A percentile compares a stretch with the other conserved stretches of the same genome.
Conservation (phyloP, 2,113 vertebrate species). For the Microtus richardsoni region DNA sequence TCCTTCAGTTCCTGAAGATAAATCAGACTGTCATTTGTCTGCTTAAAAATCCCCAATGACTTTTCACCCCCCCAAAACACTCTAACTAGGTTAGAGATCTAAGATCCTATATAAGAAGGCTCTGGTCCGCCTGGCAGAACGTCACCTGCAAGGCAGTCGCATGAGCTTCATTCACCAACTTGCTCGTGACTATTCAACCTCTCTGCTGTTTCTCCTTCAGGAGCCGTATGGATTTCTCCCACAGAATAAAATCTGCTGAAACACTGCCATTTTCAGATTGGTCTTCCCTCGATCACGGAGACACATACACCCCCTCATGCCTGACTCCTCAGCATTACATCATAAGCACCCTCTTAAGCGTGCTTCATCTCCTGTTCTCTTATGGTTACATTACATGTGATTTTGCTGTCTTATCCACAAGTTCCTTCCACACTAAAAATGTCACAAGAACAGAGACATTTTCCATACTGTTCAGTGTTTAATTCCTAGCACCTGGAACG, state of each 20-base stretch:
- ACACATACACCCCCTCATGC: too few species aligned
- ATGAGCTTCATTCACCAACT: neutral
- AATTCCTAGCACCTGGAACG: neutral
- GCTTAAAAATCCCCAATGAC: neutral
- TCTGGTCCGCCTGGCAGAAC: neutral
- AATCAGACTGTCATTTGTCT: neutral
- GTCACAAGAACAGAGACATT: neutral
- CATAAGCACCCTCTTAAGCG: neutral
- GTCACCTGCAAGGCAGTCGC: neutral
- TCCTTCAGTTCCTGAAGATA: neutral
- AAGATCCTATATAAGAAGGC: neutral
- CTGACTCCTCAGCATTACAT: neutral
- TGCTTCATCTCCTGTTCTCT: neutral
- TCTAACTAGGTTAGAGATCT: neutral
- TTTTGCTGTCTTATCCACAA: neutral
- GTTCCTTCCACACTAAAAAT: neutral
- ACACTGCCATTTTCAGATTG: conserved; percentile 2
- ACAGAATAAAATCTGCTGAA: neutral
- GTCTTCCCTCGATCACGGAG: neutral
- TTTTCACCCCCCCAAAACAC: neutral
- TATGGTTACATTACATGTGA: neutral
- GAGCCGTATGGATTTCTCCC: neutral
- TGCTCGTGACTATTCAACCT: neutral
- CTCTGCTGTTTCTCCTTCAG: neutral
- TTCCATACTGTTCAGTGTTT: neutral